These are phyloP conservation scores for Nineta flava DNA, from an alignment of 2,888 invertebrate genomes.

Conservation along the genomic window DNA sequence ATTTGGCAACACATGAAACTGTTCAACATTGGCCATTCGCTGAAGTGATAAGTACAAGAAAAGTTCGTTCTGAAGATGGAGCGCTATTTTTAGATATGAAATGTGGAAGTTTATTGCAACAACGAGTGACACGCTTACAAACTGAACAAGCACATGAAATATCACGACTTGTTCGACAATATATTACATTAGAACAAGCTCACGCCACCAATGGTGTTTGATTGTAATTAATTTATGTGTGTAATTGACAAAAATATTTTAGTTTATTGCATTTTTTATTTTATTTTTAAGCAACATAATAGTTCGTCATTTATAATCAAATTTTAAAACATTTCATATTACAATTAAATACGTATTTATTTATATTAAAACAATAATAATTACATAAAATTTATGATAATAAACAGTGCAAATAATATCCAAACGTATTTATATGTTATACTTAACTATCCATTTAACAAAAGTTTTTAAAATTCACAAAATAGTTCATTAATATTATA, in stretches of 20 bases:
- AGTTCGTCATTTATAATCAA: not conserved
- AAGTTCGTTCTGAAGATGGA: slow-evolving; percentile 81
- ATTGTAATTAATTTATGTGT: not conserved
- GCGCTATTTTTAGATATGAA: slow-evolving; percentile 91
- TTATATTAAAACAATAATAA: not conserved
- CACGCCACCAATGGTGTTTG: slow-evolving; percentile 17
- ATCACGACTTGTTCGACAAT: slow-evolving; percentile 87
- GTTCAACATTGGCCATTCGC: slow-evolving; percentile 86
- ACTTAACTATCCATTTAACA: no score
- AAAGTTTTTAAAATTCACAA: no score
- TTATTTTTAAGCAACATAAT: not conserved
- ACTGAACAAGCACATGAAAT: slow-evolving; percentile 97
- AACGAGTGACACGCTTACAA: slow-evolving; percentile 85
- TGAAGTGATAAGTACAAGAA: slow-evolving; percentile 90
- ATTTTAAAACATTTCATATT: not conserved
- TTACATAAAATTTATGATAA: not conserved
- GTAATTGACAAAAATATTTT: not conserved
- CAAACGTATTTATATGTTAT: no score
- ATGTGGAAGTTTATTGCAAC: slow-evolving; percentile 90
- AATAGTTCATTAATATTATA: no score
- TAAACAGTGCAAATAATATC: no score
- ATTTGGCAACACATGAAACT: slow-evolving; percentile 83
- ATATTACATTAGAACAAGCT: slow-evolving; percentile 78
- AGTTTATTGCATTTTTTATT: not conserved
- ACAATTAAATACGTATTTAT: not conserved